phyloP scores from a whole-genome alignment of 2,797 vertebrate genomes.

The Vireo griseus region DNA sequence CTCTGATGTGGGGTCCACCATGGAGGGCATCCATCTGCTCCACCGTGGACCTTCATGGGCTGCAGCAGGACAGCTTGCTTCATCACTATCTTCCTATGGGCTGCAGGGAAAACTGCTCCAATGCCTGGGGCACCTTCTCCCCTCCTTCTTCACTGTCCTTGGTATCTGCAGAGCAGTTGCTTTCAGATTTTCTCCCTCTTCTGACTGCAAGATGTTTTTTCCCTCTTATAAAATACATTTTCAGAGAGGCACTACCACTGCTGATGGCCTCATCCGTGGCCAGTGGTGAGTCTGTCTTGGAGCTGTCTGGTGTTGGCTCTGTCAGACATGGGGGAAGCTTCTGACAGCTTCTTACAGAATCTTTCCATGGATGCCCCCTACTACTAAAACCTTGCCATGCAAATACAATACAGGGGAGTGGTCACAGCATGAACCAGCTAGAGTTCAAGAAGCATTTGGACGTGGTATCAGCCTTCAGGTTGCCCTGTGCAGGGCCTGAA shows the following conservation, averaged over 20 bases:
- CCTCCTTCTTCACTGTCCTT: neutral
- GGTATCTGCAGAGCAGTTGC: neutral
- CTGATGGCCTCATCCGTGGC: neutral
- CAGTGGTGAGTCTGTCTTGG: neutral
- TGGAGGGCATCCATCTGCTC: neutral
- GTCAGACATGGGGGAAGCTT: neutral
- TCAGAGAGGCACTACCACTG: neutral
- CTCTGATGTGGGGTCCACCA: neutral
- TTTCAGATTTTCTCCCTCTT: neutral
- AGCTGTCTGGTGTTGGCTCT: neutral
- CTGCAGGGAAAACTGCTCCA: neutral
- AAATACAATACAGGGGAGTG: neutral
- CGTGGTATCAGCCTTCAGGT: neutral
- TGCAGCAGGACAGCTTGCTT: neutral
- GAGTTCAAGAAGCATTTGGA: neutral
- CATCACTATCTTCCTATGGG: neutral
- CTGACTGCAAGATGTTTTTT: neutral
- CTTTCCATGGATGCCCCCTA: neutral
- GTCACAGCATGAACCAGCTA: neutral
- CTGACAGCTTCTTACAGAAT: neutral
- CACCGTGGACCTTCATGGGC: neutral
- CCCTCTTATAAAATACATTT: neutral
- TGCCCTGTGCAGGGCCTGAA: neutral
- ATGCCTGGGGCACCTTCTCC: neutral
- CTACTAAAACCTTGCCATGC: neutral